Conservation (phyloP, 2,113 vertebrate species). For the Notothenia coriiceps region DNA sequence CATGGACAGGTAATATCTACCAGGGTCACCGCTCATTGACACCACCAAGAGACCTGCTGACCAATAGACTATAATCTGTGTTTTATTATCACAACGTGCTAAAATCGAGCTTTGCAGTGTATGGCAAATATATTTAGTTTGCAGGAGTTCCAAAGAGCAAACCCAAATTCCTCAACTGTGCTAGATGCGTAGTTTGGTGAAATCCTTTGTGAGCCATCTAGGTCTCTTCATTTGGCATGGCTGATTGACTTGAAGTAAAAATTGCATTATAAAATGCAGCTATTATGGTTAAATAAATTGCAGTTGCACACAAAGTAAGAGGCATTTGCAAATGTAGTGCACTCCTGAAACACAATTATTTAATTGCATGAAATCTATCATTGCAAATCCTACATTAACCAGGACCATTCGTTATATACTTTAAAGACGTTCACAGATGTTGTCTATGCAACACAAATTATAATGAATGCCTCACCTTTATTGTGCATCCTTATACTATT, state of each 20-base stretch:
- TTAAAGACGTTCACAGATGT: not conserved
- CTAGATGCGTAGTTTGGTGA: slow-evolving; percentile 31
- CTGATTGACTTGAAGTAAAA: slow-evolving; percentile 15
- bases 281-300: slow-evolving; percentile 9
- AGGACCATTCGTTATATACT: not conserved
- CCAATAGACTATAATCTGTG: not conserved
- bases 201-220: slow-evolving; percentile 43
- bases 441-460: too few species aligned
- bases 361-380: too few species aligned
- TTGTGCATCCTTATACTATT: too few species aligned
- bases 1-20: not conserved
- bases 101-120: not conserved
- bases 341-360: too few species aligned
- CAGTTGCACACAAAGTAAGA: not conserved
- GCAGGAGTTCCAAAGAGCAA: slow-evolving; percentile 3
- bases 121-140: slow-evolving; percentile 20
- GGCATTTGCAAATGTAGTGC: not conserved
- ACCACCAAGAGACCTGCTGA: not conserved
- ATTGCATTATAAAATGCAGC: not conserved
- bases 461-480: too few species aligned
- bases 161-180: slow-evolving; percentile 34
- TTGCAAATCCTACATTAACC: not conserved
- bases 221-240: not conserved
- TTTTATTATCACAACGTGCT: not conserved
- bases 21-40: not conserved